Base-by-base conservation (phyloP, 2,113 vertebrate genomes). In the Xerus inauris region DNA sequence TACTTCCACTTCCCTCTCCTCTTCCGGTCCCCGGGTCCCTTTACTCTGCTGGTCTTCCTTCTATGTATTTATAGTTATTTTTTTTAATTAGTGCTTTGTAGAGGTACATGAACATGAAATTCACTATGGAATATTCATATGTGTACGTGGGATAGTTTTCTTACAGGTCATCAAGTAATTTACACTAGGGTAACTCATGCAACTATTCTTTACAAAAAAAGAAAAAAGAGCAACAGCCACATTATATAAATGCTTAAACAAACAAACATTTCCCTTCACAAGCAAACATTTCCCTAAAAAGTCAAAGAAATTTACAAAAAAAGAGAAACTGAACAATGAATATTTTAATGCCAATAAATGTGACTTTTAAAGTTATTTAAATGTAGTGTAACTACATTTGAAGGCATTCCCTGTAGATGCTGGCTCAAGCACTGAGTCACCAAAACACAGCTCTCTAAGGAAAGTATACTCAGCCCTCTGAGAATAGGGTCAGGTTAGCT, bases 301-400 rank as follows among this genome's bases (percentile, higher is more conserved):
- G 64, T 92, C 8, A 84, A 87, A 90, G 28, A 4, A 77, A 95
- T 69, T 79, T 82, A 87, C 45, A 47, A 49, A 75, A 84, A 54
- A 95, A 35, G 8, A 35, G 8, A 71, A 93, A 84, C 5, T 32
- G 22, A 69, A 73, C 49, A 87, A 69, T 54, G 95, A 12, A 76
- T 62, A 89, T 73, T 91, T 95, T 81, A 79, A 93, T 80, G n/a
- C 22, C 35, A 82, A 79, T 42, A 89, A 87, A 57, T 54, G 4
- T 28, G 32, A 32, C 42, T 97, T 95, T 96, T 91, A 75, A 91
- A 95, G 94, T 84, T 49, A 38, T 35, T 91, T 93, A 92, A 94
- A 76, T 75, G 22, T 20, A 32, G 30, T n/a, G 32, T 77, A 59
- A 92, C 67, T 92, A 42, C 72, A 81, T 65, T 16, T n/a, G 62